Evolutionary conservation across 2,797 vertebrate species (phyloP), one percentile per base, ranked within the genome.

Genomic region (Typhlichthys subterraneus): DNA sequence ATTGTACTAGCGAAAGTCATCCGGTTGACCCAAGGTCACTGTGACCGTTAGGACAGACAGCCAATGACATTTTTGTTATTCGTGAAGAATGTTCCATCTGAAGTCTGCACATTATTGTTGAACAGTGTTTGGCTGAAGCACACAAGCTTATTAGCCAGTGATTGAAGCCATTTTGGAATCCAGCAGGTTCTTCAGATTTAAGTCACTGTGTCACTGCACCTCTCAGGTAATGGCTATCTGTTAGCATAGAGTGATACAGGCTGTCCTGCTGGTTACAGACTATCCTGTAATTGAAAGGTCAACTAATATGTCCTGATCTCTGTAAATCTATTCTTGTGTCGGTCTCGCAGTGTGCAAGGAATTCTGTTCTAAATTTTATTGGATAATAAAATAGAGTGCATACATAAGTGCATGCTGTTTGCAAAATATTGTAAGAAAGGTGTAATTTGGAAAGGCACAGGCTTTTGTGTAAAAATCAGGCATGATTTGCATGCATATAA

Each of bases 31-130:
- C 67, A 63, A 68, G 61, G 56, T 63, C 67, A 14, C 13, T 61
- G 53, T 69, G 63, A 67, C 58, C 57, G 17, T 54, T 72, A 64
- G 17, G 63, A 52, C 47, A 66, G 50, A 49, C 33, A 50, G 67
- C 63, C 38, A 63, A 38, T 38, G 47, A 49, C 12, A 10, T n/a
- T 65, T 70, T 69, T 55, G 61, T 76, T 71, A 76, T 76, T 76
- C 56, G 74, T 71, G 47, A 42, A 61, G 42, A 48, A 51, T 65
- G 14, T 17, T 23, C 38, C 45, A 45, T 50, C 46, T 53, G 63
- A 38, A 19, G 48, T 51, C 49, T 19, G 29, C 7, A 54, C 7
- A 33, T 63, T 59, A 62, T 12, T 53, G 10, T 42, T 9, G 47
- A 67, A 14, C 17, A 23, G 57, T 12, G 50, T 59, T 52, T 69